Percentiles rank a stretch among this genome's conserved stretches.
Conservation (phyloP, 2,797 vertebrate genomes). For the Tamandua tetradactyla region DNA sequence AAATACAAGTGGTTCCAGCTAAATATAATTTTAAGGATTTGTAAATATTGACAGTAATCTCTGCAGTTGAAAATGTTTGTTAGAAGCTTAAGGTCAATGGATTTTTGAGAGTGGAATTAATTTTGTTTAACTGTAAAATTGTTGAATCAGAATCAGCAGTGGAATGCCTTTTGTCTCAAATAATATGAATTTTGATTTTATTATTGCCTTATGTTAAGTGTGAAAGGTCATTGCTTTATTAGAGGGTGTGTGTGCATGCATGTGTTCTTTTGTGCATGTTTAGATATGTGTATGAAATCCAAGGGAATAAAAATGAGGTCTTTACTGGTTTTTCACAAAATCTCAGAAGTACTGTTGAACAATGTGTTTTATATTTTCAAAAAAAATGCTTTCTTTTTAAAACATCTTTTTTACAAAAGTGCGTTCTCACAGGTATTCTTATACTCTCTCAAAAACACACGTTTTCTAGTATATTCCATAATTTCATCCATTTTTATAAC, state of each 20-base stretch:
- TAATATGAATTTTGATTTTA: constrained; percentile 77
- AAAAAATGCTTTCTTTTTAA: background rate
- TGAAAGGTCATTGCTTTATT: constrained; percentile 76
- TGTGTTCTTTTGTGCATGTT: background rate
- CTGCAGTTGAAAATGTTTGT: constrained; percentile 89
- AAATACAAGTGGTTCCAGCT: constrained; percentile 89
- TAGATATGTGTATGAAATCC: background rate
- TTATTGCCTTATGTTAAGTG: constrained; percentile 70
- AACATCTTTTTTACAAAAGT: constrained; percentile 20
- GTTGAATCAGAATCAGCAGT: constrained; percentile 81
- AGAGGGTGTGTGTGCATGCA: background rate
- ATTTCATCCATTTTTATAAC: background rate
- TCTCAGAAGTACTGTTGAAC: background rate
- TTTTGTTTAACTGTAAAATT: constrained; percentile 88
- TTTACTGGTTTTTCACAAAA: background rate
- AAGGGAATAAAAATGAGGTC: background rate
- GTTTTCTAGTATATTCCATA: background rate
- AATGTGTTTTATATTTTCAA: background rate
- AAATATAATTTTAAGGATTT: constrained; percentile 90
- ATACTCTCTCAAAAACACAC: fast-evolving
- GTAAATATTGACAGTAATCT: constrained; percentile 91
- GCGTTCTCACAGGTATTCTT: background rate
- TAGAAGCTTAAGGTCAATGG: constrained; percentile 90
- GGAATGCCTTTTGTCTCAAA: constrained; percentile 76
- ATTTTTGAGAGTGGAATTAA: constrained; percentile 88